These are phyloP conservation scores for Apodemia duryi DNA, from an alignment of 2,888 invertebrate genomes.

Conservation along the genomic window DNA sequence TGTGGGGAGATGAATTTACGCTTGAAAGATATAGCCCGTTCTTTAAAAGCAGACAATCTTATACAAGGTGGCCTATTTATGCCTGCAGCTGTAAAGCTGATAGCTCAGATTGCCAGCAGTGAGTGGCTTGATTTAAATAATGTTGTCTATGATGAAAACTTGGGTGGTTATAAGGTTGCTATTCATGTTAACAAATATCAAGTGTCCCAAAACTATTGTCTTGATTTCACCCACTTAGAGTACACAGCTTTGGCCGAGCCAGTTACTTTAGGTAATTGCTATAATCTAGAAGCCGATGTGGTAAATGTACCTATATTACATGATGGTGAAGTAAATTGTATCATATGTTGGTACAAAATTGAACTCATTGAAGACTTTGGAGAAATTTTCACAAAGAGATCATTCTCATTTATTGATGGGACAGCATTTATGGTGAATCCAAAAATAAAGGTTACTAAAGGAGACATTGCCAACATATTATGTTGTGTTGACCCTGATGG, in stretches of 20 bases:
- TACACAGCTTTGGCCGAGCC: conserved; percentile 60
- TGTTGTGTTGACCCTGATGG: conserved; percentile 52
- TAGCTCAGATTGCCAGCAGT: conserved; percentile 80
- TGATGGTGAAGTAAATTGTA: conserved; percentile 65
- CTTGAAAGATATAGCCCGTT: conserved; percentile 43
- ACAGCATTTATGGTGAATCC: conserved; percentile 66
- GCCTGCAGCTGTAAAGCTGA: conserved; percentile 73
- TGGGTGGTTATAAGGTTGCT: conserved; percentile 74
- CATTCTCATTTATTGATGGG: conserved; percentile 65
- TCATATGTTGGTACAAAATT: conserved; percentile 78
- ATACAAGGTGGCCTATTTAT: conserved; percentile 65
- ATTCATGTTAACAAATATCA: conserved; percentile 79
- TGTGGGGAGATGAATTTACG: conserved; percentile 78
- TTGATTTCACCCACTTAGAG: conserved; percentile 62
- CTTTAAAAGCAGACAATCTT: conserved; percentile 52
- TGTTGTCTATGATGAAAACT: conserved; percentile 76
- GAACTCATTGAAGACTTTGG: conserved; percentile 56
- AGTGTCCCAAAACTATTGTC: conserved; percentile 76
- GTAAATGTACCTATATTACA: conserved; percentile 46
- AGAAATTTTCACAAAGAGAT: conserved; percentile 60
- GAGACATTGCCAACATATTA: conserved; percentile 47
- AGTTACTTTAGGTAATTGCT: conserved; percentile 42
- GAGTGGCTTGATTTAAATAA: conserved; percentile 80
- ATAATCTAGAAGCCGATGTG: conserved; percentile 35
- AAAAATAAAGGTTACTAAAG: conserved; percentile 41